A percentile compares a stretch with the other conserved stretches of the same genome.
Evolutionary conservation across 2,113 vertebrate genomes (phyloP).

Genomic region (Cepphus grylle): DNA sequence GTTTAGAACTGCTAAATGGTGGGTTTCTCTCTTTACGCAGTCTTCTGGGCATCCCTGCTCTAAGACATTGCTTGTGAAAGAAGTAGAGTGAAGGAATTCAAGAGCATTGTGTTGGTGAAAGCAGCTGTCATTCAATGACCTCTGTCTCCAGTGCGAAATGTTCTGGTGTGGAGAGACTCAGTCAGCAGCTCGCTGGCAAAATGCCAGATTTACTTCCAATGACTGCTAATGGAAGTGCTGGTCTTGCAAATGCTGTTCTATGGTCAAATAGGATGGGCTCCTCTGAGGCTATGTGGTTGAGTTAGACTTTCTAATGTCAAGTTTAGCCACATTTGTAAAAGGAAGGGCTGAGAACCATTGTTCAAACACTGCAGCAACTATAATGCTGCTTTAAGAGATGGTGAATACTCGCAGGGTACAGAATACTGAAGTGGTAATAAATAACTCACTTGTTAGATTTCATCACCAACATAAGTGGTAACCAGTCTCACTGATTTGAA

Average conservation of each 20-base stretch:
- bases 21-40: not conserved
- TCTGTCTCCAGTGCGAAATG: not conserved
- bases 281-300: not conserved
- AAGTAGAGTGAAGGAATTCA: not conserved
- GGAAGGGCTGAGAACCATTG: accelerated
- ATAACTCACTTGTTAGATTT: not conserved
- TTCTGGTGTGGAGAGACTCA: not conserved
- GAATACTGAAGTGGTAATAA: not conserved
- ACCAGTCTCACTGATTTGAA: not conserved
- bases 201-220: not conserved
- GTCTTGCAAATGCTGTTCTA: not conserved
- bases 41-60: not conserved
- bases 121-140: not conserved
- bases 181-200: not conserved
- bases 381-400: not conserved
- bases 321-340: not conserved
- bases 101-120: not conserved
- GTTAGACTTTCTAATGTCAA: not conserved
- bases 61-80: not conserved
- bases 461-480: not conserved
- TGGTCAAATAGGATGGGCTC: not conserved
- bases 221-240: not conserved
- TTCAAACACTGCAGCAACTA: not conserved
- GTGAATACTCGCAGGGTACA: not conserved
- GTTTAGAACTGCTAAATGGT: not conserved